A percentile compares a stretch with the other conserved stretches of the same genome.
Conservation (phyloP, 2,113 vertebrate genomes). For the Vombatus ursinus region DNA sequence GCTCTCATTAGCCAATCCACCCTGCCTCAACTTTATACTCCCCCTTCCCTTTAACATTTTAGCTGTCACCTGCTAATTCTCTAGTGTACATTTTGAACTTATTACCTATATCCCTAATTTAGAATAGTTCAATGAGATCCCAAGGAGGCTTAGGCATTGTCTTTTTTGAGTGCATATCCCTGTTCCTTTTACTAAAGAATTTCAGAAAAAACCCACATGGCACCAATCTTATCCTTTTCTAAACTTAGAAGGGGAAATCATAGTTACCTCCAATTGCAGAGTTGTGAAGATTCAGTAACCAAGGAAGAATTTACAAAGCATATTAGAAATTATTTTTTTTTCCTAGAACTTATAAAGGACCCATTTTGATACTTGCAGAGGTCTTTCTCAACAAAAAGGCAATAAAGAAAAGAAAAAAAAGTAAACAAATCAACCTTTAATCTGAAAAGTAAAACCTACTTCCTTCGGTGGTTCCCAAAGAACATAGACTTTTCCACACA, state of each 20-base stretch:
- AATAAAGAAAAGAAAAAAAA: neutral
- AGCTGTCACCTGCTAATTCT: neutral
- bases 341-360: neutral
- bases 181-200: neutral
- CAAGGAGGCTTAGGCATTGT: neutral
- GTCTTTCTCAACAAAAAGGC: neutral
- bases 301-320: neutral
- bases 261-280: neutral
- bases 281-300: neutral
- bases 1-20: neutral
- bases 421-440: neutral
- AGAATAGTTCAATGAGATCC: neutral
- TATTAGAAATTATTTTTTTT: neutral
- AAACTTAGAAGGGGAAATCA: neutral
- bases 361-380: neutral
- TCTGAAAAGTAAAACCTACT: neutral
- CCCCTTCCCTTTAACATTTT: neutral
- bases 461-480: neutral
- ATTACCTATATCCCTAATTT: neutral
- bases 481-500: neutral
- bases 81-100: neutral
- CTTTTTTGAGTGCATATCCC: neutral
- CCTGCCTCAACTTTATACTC: neutral
- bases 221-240: neutral
- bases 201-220: neutral